Percentiles rank a stretch among this genome's conserved stretches.
These are phyloP conservation scores for Phaonia tiefii DNA, from an alignment of 2,888 invertebrate species.

Conservation along the genomic window DNA sequence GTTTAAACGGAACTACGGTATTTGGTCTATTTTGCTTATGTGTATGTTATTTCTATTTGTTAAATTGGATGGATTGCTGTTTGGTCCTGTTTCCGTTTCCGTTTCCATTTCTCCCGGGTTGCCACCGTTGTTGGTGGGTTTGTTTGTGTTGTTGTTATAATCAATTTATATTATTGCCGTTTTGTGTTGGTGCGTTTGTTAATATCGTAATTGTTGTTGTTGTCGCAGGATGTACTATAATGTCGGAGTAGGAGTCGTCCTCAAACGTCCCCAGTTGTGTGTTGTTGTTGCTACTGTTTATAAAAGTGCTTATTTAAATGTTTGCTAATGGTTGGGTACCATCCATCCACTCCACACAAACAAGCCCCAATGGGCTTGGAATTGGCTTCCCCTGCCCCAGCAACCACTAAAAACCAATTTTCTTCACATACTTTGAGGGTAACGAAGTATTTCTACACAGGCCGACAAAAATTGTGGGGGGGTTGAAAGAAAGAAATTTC, in stretches of 20 bases:
- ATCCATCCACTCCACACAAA: constrained; percentile 63
- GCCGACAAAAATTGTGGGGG: no score
- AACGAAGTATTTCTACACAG: no score
- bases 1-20: no score
- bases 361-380: constrained; percentile 13
- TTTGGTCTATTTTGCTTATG: no score
- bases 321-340: constrained; percentile 77
- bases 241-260: neutral
- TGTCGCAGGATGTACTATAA: constrained; percentile 15
- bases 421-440: constrained; percentile 30
- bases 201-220: constrained; percentile 23
- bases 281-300: constrained; percentile 57
- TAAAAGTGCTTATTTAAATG: constrained; percentile 70
- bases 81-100: constrained; percentile 51
- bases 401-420: no score
- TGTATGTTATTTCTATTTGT: constrained; percentile 35
- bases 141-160: constrained; percentile 40
- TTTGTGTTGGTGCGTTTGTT: constrained; percentile 20
- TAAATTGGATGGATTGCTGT: constrained; percentile 43
- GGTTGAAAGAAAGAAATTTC: no score
- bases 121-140: neutral
- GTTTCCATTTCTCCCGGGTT: neutral
- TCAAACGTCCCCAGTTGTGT: constrained; percentile 39
- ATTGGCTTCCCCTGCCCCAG: neutral
- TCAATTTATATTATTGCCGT: constrained; percentile 63